These are phyloP conservation scores for Drosophila lacertosa DNA, from an alignment of 1,140 invertebrate species.

Conservation along the genomic window DNA sequence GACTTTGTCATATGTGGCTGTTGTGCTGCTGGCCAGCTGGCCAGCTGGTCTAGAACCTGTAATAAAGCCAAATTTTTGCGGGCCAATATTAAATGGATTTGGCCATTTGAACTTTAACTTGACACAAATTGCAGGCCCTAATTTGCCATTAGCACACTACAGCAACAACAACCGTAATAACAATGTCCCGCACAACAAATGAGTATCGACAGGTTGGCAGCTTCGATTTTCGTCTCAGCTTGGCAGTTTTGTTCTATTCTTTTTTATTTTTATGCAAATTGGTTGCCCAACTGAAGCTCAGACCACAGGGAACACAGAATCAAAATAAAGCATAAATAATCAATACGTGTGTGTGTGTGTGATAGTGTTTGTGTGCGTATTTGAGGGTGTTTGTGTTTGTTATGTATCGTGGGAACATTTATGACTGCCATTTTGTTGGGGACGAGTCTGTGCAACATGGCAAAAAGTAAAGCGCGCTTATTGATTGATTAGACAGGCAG, in stretches of 20 bases:
- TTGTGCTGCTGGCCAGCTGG: not conserved
- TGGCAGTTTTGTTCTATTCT: slow-evolving; percentile 3
- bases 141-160: slow-evolving; percentile 45
- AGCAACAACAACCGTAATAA: slow-evolving; percentile 10
- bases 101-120: slow-evolving; percentile 43
- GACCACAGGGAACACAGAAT: slow-evolving; percentile 1
- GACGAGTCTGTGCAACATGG: slow-evolving; percentile 52
- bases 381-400: slow-evolving; percentile 3
- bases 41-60: not conserved
- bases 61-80: not conserved
- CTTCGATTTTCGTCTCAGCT: slow-evolving; percentile 34
- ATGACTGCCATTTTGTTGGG: slow-evolving; percentile 54
- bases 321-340: slow-evolving; percentile 41
- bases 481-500: slow-evolving; percentile 37
- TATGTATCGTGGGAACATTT: slow-evolving; percentile 29
- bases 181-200: slow-evolving; percentile 25
- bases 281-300: slow-evolving; percentile 25
- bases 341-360: slow-evolving; percentile 19
- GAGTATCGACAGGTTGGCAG: slow-evolving; percentile 39
- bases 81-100: slow-evolving; percentile 20
- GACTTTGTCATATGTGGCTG: not conserved
- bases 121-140: slow-evolving; percentile 44
- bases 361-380: slow-evolving; percentile 6
- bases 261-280: slow-evolving; percentile 44
- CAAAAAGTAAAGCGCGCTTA: slow-evolving; percentile 47